Percentiles rank a stretch among this genome's conserved stretches.
These are phyloP conservation scores for Palythoa grandiflora DNA, from an alignment of 92 coral and sea anemone species.

Conservation along the genomic window DNA sequence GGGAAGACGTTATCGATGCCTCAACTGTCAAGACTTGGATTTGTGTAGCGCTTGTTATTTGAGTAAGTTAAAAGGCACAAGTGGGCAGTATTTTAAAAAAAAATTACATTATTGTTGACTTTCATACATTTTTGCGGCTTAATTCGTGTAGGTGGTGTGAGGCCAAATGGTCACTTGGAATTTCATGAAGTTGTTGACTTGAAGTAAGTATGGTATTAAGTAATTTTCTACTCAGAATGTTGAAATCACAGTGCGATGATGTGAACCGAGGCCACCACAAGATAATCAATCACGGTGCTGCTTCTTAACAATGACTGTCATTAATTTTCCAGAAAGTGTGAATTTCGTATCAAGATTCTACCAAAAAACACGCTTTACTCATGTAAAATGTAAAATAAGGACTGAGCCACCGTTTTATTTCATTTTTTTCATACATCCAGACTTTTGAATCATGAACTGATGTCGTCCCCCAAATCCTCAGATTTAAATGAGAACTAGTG, in stretches of 20 bases:
- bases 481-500: background rate
- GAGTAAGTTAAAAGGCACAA: slow-evolving; percentile 55
- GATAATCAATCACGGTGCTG: too few species aligned
- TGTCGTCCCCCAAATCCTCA: background rate
- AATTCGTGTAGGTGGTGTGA: slow-evolving; percentile 75
- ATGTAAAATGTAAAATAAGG: too few species aligned
- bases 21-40: slow-evolving; percentile 91
- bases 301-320: too few species aligned
- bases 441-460: too few species aligned
- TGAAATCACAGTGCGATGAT: too few species aligned
- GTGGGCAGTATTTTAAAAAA: too few species aligned
- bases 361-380: too few species aligned
- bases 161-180: slow-evolving; percentile 86
- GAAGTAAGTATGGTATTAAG: slow-evolving; percentile 54
- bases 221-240: background rate
- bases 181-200: slow-evolving; percentile 90
- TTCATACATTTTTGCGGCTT: background rate
- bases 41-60: slow-evolving; percentile 86
- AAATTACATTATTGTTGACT: background rate
- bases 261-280: too few species aligned
- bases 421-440: too few species aligned
- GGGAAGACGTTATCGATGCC: slow-evolving; percentile 91
- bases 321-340: too few species aligned
- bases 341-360: too few species aligned
- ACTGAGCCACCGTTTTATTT: too few species aligned